Evolutionary conservation across 2,113 vertebrate genomes (phyloP).

Genomic region (Typhlomys cinereus): DNA sequence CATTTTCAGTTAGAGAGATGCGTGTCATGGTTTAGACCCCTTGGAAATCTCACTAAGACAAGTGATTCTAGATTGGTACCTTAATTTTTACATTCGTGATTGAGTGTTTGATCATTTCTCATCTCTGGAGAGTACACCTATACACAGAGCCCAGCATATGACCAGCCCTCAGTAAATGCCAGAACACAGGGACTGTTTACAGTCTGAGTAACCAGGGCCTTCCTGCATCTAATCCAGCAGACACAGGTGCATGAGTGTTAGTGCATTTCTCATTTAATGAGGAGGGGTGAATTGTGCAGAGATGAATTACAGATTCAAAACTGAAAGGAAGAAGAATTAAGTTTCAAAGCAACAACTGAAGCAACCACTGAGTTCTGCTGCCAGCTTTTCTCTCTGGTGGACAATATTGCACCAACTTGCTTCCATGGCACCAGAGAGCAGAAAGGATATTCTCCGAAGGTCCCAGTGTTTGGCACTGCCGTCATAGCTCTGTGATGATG

Average conservation of each 20-base stretch:
- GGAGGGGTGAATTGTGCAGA: accelerated
- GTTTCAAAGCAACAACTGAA: neutral
- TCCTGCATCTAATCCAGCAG: neutral
- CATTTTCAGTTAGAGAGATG: neutral
- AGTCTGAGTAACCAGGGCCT: too few species aligned
- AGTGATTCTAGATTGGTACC: neutral
- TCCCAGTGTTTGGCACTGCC: neutral
- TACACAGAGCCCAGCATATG: neutral
- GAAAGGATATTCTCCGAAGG: neutral
- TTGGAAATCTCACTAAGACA: neutral
- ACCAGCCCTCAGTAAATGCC: neutral
- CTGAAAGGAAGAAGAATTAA: neutral
- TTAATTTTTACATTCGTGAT: neutral
- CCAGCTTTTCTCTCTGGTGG: neutral
- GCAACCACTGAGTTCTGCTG: neutral
- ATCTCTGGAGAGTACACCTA: neutral
- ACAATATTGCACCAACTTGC: neutral
- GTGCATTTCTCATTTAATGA: neutral
- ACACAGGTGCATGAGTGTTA: neutral
- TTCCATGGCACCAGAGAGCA: conserved; percentile 2
- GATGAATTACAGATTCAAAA: conserved; percentile 34
- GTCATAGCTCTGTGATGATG: neutral
- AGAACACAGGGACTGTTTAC: neutral
- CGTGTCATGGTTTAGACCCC: neutral
- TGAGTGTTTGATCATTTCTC: neutral